A percentile compares a stretch with the other conserved stretches of the same genome.
Evolutionary conservation across 2,888 invertebrate genomes (phyloP).

Genomic region (Hoplodrina blanda): DNA sequence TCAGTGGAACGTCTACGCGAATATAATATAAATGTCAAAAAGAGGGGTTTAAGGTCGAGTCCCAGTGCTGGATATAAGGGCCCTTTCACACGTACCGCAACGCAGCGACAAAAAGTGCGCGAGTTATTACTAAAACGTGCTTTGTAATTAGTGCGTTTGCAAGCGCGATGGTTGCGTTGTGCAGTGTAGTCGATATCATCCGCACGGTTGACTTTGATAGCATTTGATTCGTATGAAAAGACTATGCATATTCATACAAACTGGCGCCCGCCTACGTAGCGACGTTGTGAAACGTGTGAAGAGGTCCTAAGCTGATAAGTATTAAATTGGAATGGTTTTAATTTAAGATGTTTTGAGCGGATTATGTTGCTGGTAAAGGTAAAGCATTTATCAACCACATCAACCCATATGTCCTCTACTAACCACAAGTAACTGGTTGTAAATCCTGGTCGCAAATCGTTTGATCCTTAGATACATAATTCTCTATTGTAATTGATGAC

Average conservation of each 20-base stretch:
- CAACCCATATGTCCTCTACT: neutral
- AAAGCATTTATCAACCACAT: neutral
- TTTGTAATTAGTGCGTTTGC: too few relatives aligned
- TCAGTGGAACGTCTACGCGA: conserved; percentile 66
- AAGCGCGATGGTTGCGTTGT: too few relatives aligned
- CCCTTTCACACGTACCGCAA: neutral
- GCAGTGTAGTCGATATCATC: too few relatives aligned
- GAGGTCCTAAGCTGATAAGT: neutral
- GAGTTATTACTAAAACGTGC: too few relatives aligned
- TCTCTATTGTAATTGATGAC: too few relatives aligned
- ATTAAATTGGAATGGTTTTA: neutral
- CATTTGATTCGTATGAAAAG: too few relatives aligned
- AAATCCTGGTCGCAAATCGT: neutral
- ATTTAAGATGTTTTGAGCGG: neutral
- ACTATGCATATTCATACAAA: too few relatives aligned
- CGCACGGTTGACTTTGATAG: too few relatives aligned
- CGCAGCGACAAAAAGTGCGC: too few relatives aligned
- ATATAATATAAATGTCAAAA: conserved; percentile 81
- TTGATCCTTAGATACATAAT: neutral
- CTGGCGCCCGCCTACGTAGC: too few relatives aligned
- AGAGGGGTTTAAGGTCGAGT: conserved; percentile 58
- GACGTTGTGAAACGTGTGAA: too few relatives aligned
- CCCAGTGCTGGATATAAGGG: conserved; percentile 28
- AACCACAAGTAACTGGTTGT: neutral
- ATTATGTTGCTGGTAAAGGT: neutral